Evolutionary conservation across 2,797 vertebrate species (phyloP), one percentile per base, ranked within the genome.

Genomic region (Urophycis tenuis): DNA sequence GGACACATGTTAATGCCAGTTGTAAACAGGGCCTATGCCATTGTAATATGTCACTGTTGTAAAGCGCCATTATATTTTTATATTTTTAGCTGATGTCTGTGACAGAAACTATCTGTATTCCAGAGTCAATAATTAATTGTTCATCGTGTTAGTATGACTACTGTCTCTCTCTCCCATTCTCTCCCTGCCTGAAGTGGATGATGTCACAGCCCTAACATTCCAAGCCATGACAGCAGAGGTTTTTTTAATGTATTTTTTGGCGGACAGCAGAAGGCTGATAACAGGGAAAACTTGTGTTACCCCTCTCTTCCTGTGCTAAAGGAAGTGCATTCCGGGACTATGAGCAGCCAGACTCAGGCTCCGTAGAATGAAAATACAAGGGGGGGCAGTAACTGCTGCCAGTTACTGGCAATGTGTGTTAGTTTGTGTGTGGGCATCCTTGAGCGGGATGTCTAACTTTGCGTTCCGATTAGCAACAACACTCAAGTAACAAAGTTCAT

Each of bases 281-380:
- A 76, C n/a, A n/a, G 80, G 83, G 80, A 88, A 88, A 86, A 78
- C 89, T n/a, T 2, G 86, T 36, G 35, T 36, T 36, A 64, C 77
- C 82, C 76, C 85, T 88, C 79, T 88, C 89, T 89, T 91, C 90
- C 90, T 86, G 81, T 89, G 79, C 80, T 75, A 87, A 79, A 86
- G 90, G 90, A 91, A 90, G 86, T 74, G 9, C 88, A 89, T 91
- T 91, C 88, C 85, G 86, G 29, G 72, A 64, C 71, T 17, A 22
- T 80, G 84, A 82, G 85, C 85, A 82, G 82, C 36, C 71, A 80
- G 80, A 81, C 45, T 60, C 77, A 22, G 69, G n/a, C 69, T 41
- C 81, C 53, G 75, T 84, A 75, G 84, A 83, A 69, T 69, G 9
- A 31, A 33, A 33, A 14, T 11, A 32, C 1, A 30, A 32, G 67